Base-by-base conservation (phyloP, 2,797 vertebrate genomes). In the Lithobates pipiens region DNA sequence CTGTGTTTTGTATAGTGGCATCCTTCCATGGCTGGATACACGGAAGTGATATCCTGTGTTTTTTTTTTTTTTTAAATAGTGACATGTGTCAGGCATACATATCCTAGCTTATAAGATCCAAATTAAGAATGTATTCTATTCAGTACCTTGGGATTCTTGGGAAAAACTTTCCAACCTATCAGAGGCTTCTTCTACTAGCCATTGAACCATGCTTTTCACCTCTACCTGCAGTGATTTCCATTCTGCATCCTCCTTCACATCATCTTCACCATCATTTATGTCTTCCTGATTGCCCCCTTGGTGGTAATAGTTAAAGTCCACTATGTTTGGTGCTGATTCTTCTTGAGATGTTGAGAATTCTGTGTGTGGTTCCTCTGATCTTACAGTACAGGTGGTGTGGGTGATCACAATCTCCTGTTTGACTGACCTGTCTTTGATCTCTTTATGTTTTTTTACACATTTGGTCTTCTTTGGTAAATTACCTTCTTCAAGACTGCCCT, bases 171-270 rank as follows among this genome's bases (percentile, higher is more conserved):
- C 23, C 34, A 86, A 65, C 70, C 68, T 77, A 13, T 77, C 63
- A 2, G 78, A 86, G 68, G 85, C 85, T 46, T 82, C 85, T 18
- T 86, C 18, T 42, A 86, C 63, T 50, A 86, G 10, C 44, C 42
- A 63, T 10, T 86, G 73, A 29, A 86, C 85, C 72, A 86, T 81
- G 46, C 69, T 65, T 44, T 76, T 69, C 50, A 82, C 79, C 21
- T 86, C 63, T 5, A n/a, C 78, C 36, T 27, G 76, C 9, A 86
- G 15, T n/a, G 44, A 54, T 25, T 21, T 65, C 44, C 67, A 86
- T 15, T 57, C 73, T n/a, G 10, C 25, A 34, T n/a, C 21, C 0
- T 21, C 46, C 46, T 5, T n/a, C 3, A 23, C 21, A 4, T 65
- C 34, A 23, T 73, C 10, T 5, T 54, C 50, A 13, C 44, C 13